Conservation (phyloP, 2,113 vertebrate species). For the Etheostoma cragini region DNA sequence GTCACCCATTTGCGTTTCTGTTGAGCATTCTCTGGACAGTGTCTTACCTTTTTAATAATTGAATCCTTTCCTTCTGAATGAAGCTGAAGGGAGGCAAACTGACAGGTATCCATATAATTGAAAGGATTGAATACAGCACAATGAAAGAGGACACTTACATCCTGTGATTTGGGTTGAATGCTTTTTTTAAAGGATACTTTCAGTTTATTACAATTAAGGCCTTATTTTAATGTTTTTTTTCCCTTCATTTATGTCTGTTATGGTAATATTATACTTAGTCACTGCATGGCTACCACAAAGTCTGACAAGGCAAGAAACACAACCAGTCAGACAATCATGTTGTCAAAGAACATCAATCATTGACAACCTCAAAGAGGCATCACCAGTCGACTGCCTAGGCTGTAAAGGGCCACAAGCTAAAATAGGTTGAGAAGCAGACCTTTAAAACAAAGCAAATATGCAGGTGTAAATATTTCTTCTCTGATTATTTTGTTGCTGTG, state of each 20-base stretch:
- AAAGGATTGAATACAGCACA: constrained; percentile 22
- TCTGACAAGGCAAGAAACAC: neutral
- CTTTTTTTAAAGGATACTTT: neutral
- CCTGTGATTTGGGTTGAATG: neutral
- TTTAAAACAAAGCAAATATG: constrained; percentile 13
- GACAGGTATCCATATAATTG: constrained; percentile 36
- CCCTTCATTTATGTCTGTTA: neutral
- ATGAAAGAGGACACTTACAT: constrained; percentile 20
- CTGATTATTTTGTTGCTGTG: constrained; percentile 53
- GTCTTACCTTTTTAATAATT: constrained; percentile 61
- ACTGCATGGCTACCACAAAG: neutral
- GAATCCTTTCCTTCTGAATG: constrained; percentile 36
- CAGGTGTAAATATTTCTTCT: constrained; percentile 48
- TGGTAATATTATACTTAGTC: neutral
- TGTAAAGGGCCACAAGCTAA: neutral
- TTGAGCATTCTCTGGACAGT: constrained; percentile 36
- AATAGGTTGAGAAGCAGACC: neutral
- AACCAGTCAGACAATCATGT: neutral
- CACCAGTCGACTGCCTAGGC: too few relatives aligned
- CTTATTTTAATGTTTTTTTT: neutral
- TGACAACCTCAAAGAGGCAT: too few relatives aligned
- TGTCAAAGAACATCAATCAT: too few relatives aligned
- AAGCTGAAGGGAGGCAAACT: constrained; percentile 22
- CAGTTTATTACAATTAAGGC: neutral
- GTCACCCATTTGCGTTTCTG: constrained; percentile 56